Evolutionary conservation across 2,113 vertebrate genomes (phyloP).

Genomic region (Chaetodon auriga): DNA sequence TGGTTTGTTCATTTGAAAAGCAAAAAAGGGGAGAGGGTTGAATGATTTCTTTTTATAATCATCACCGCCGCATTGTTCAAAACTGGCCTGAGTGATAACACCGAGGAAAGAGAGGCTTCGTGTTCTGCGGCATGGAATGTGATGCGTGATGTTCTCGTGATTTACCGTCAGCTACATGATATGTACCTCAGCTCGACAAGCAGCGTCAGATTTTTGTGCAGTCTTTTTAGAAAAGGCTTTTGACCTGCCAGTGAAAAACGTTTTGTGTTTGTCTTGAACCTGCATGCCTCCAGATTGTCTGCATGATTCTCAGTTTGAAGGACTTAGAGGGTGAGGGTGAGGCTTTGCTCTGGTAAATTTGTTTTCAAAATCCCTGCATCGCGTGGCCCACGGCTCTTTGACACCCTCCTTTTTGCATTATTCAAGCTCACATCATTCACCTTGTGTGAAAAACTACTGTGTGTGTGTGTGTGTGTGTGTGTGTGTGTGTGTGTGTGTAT

Average conservation of each 20-base stretch:
- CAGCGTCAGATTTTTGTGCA: neutral
- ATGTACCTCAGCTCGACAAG: neutral
- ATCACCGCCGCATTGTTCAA: conserved; percentile 4
- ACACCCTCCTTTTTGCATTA: conserved; percentile 45
- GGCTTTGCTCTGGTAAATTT: conserved; percentile 15
- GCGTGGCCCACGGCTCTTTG: conserved; percentile 6
- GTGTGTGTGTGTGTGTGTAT: conserved; percentile 36
- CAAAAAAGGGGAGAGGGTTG: neutral
- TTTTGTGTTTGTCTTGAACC: conserved; percentile 33
- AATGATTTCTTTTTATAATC: conserved; percentile 12
- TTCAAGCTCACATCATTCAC: conserved; percentile 53
- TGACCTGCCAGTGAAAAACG: conserved; percentile 11
- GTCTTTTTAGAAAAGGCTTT: conserved; percentile 17
- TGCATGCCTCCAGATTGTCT: neutral
- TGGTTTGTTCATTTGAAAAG: conserved; percentile 51
- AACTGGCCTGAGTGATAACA: conserved; percentile 6
- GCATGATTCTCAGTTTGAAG: conserved; percentile 11
- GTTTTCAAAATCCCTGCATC: conserved; percentile 25
- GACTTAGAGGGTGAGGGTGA: neutral
- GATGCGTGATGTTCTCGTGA: neutral
- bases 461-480: conserved; percentile 24
- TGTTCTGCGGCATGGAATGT: conserved; percentile 7
- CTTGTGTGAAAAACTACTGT: conserved; percentile 36
- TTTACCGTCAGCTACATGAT: neutral
- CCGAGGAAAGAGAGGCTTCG: neutral